Conservation (phyloP, 2,888 invertebrate genomes). For the Lasioglossum vierecki region DNA sequence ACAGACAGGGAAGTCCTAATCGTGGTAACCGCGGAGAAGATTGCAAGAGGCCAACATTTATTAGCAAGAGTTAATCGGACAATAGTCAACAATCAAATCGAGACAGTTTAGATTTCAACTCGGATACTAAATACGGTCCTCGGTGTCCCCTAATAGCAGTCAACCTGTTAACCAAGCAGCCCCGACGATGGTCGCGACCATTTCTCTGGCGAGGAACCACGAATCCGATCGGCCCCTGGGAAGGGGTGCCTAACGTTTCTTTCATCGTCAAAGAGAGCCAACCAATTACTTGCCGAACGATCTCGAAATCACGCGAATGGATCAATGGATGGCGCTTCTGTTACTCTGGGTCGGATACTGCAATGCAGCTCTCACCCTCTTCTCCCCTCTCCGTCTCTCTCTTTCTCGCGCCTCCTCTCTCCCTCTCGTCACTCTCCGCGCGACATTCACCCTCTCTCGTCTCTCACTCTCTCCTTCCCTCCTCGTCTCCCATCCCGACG, state of each 20-base stretch:
- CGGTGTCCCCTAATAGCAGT: background rate
- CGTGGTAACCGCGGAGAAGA: background rate
- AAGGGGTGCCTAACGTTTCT: constrained; percentile 37
- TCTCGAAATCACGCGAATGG: constrained; percentile 58
- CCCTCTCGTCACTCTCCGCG: constrained; percentile 42
- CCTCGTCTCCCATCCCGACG: constrained; percentile 8
- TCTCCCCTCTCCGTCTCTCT: constrained; percentile 42
- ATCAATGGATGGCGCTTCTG: constrained; percentile 68
- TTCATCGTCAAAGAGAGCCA: constrained; percentile 42
- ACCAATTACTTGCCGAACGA: constrained; percentile 65
- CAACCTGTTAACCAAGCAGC: constrained; percentile 32
- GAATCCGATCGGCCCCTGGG: constrained; percentile 7
- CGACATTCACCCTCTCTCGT: constrained; percentile 5
- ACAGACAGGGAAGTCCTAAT: background rate
- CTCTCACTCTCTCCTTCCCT: background rate
- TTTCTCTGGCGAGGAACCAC: background rate
- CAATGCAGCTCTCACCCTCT: constrained; percentile 71
- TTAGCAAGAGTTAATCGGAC: no score
- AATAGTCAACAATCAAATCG: background rate
- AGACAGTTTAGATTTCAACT: background rate
- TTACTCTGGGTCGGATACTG: constrained; percentile 68
- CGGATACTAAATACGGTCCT: background rate
- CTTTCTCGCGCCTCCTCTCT: background rate
- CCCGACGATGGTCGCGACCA: background rate
- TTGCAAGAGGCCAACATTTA: background rate